Conservation (phyloP, 2,888 invertebrate species). For the Gnatocerus cornutus region DNA sequence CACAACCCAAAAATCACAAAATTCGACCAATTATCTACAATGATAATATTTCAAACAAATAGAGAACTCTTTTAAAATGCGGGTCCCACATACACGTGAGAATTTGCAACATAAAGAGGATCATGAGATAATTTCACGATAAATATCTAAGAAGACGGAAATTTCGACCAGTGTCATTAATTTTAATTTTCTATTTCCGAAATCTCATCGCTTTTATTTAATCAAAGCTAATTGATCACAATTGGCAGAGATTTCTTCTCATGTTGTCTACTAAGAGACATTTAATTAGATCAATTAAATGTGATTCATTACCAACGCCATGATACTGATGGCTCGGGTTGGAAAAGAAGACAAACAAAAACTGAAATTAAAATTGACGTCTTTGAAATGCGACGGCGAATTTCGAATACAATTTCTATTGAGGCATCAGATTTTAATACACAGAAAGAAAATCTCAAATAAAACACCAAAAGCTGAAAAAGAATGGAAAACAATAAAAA, state of each 20-base stretch:
- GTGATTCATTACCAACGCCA: slow-evolving; percentile 39
- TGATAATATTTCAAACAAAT: slow-evolving; percentile 52
- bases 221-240: slow-evolving; percentile 42
- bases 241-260: slow-evolving; percentile 39
- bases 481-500: too few relatives aligned
- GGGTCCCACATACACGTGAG: slow-evolving; percentile 50
- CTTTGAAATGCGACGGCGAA: too few relatives aligned
- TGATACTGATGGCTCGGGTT: not conserved
- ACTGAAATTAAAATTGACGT: too few relatives aligned
- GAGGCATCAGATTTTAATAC: too few relatives aligned
- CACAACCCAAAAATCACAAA: slow-evolving; percentile 45
- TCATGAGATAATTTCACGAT: not conserved
- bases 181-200: slow-evolving; percentile 36
- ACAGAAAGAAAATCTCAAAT: too few relatives aligned
- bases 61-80: slow-evolving; percentile 50
- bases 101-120: slow-evolving; percentile 10
- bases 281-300: slow-evolving; percentile 49
- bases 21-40: slow-evolving; percentile 51
- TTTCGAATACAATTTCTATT: too few relatives aligned
- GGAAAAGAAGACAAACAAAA: not conserved
- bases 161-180: slow-evolving; percentile 20
- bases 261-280: slow-evolving; percentile 33
- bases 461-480: too few relatives aligned
- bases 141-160: not conserved
- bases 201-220: slow-evolving; percentile 25